These are phyloP conservation scores for Syrista parreyssii DNA, from an alignment of 2,888 invertebrate species.

Conservation along the genomic window DNA sequence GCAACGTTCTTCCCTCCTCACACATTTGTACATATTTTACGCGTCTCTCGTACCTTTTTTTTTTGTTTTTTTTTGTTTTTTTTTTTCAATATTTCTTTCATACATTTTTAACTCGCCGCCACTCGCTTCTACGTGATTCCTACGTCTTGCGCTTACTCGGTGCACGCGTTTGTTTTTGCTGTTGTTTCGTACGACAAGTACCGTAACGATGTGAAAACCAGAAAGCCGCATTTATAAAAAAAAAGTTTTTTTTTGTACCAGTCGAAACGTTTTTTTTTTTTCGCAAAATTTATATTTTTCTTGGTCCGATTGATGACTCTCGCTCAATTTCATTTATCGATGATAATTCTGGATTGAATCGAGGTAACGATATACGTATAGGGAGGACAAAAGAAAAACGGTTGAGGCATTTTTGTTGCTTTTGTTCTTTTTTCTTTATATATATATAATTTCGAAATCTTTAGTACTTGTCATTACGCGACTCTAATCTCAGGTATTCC, in stretches of 20 bases:
- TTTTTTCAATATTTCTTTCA: background rate
- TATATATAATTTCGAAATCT: background rate
- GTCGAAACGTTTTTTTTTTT: background rate
- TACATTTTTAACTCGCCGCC: background rate
- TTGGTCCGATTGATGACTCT: background rate
- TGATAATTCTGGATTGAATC: background rate
- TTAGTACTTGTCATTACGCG: background rate
- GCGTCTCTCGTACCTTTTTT: background rate
- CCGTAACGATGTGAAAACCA: constrained; percentile 34
- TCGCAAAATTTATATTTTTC: background rate
- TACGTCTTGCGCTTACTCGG: background rate
- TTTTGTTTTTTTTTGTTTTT: background rate
- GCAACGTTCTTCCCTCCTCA: background rate
- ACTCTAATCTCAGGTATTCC: background rate
- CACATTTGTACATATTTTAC: background rate
- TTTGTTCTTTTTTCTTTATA: background rate
- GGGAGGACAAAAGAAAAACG: background rate
- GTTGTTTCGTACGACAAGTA: background rate
- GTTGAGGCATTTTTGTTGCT: background rate
- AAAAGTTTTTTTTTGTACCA: constrained; percentile 12
- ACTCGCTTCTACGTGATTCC: background rate
- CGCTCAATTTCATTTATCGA: background rate
- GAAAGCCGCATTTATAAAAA: constrained; percentile 33
- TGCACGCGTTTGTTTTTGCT: background rate
- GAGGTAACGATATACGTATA: background rate